Base-by-base conservation (phyloP, 2,113 vertebrate species). In the Chaenocephalus aceratus region DNA sequence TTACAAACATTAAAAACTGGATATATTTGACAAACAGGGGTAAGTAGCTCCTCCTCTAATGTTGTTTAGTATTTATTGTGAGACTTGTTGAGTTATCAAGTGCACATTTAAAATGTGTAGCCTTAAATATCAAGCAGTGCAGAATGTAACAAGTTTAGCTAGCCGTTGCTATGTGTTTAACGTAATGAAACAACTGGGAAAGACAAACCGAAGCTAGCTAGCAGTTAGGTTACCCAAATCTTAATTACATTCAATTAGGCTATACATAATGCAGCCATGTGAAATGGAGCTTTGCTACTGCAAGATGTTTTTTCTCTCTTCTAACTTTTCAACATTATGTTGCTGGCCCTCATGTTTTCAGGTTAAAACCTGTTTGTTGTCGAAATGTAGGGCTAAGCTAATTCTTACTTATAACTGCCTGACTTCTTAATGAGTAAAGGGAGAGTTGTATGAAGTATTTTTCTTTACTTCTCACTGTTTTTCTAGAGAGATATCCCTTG, bases 1-100 rank as follows among this genome's bases (percentile, higher is more conserved):
- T 62, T 60, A 51, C 36, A 64, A 56, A 80, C 36, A 68, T 67
- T 75, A 57, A 57, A 57, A 72, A 44, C 12, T n/a, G 60, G 76
- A 78, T 49, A 64, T 52, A 63, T 63, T 44, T 23, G 26, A 26
- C 23, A 54, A 64, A 54, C 15, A 12, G 16, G 10, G 82, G 90
- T 91, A 76, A 90, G 90, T 85, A 45, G 48, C 72, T 66, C 48
- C 67, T 75, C 59, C 64, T 62, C 16, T 36, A 1, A 13, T 34
- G 9, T 18, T 65, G 7, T 10, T 72, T 2, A n/a, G 4, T 61
- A n/a, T 66, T 74, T 58, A 58, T 14, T 58, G 18, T 2, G 41
- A 51, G 15, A 26, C 23, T 61, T 54, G 5, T 52, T 44, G 3
- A 56, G 14, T 9, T 13, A 4, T 6, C 4, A 7, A 13, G 1